These are phyloP conservation scores for Avahi laniger DNA, from an alignment of 2,797 vertebrate genomes.

Conservation along the genomic window DNA sequence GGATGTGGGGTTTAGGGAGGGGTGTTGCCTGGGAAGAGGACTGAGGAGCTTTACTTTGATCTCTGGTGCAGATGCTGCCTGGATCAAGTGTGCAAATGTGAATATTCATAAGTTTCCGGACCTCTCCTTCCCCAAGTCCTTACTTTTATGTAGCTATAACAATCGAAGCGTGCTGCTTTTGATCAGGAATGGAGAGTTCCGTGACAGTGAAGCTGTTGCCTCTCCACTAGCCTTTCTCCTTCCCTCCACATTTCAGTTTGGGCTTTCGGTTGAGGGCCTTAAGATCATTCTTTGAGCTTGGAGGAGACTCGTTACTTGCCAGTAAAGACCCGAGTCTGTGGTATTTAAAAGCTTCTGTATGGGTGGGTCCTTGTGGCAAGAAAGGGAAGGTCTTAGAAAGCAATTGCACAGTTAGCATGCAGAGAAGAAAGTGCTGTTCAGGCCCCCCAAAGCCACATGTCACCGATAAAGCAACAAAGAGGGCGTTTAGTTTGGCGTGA, in stretches of 20 bases:
- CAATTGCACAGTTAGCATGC: not conserved
- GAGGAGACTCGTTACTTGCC: conserved; percentile 28
- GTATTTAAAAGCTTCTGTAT: not conserved
- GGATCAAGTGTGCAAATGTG: not conserved
- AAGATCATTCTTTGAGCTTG: conserved; percentile 65
- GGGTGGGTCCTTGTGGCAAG: not conserved
- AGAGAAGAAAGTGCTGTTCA: not conserved
- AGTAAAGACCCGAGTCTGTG: not conserved
- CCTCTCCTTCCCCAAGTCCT: not conserved
- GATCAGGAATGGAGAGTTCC: not conserved
- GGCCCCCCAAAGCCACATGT: accelerated
- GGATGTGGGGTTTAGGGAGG: not conserved
- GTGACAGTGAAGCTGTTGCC: not conserved
- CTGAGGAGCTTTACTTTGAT: conserved; percentile 5
- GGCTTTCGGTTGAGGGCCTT: conserved; percentile 58
- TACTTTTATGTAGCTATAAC: not conserved
- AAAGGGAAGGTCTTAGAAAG: not conserved
- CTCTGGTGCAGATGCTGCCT: not conserved
- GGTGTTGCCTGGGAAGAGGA: not conserved
- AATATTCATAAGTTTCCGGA: not conserved
- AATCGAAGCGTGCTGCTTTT: not conserved
- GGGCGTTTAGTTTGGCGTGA: not conserved
- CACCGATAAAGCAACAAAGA: accelerated
- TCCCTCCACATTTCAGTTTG: not conserved
- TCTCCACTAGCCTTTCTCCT: accelerated